phyloP scores from a whole-genome alignment of 2,113 vertebrate species.

The Ammodramus savannarum region DNA sequence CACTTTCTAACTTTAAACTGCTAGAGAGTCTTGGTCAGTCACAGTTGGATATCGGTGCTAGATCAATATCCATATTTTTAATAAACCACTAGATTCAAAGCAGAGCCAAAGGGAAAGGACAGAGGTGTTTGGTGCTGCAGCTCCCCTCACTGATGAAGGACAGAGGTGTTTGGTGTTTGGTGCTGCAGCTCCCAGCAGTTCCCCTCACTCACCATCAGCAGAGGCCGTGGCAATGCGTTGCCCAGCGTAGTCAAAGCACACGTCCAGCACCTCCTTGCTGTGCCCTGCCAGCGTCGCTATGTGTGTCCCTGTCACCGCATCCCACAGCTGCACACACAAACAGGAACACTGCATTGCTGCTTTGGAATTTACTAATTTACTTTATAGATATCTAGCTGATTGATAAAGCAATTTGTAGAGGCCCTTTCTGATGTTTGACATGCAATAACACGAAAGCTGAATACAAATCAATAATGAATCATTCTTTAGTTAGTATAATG shows the following conservation, averaged over 20 bases:
- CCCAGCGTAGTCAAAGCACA: constrained; percentile 90
- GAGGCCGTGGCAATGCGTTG: constrained; percentile 89
- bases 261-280: constrained; percentile 87
- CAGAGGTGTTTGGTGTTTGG: too few relatives aligned
- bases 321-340: constrained; percentile 80
- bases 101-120: not conserved
- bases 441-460: not conserved
- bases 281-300: constrained; percentile 84
- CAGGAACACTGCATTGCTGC: not conserved
- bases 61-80: too few relatives aligned
- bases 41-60: too few relatives aligned
- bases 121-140: not conserved
- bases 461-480: not conserved
- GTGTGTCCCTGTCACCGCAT: constrained; percentile 77
- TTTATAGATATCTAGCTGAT: not conserved
- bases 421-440: not conserved
- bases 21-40: too few relatives aligned
- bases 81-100: not conserved
- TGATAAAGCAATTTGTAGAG: not conserved
- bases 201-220: constrained; percentile 81
- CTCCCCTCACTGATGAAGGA: not conserved
- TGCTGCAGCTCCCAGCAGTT: not conserved
- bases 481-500: not conserved
- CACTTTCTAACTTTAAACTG: too few relatives aligned
- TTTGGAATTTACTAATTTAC: not conserved